These are phyloP conservation scores for Patella pellucida DNA, from an alignment of 2,888 invertebrate genomes.

Conservation along the genomic window DNA sequence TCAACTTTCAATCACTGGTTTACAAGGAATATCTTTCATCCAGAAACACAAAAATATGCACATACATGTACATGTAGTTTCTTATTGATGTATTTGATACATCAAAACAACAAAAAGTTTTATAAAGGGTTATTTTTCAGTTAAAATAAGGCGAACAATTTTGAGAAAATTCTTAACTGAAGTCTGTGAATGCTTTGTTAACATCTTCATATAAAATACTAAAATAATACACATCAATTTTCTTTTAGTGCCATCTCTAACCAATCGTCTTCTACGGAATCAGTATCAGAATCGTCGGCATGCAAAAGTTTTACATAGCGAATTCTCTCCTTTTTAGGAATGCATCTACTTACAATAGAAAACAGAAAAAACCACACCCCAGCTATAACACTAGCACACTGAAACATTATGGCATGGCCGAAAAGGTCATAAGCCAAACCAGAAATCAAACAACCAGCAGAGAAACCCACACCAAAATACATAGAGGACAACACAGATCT, in stretches of 20 bases:
- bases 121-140: no score
- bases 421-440: slow-evolving; percentile 59
- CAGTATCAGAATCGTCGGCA: slow-evolving; percentile 42
- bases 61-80: no score
- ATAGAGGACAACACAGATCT: slow-evolving; percentile 58
- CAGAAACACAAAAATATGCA: no score
- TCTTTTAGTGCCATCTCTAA: slow-evolving; percentile 63
- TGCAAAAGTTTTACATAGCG: slow-evolving; percentile 58
- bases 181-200: no score
- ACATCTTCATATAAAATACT: no score
- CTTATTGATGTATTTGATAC: no score
- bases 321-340: slow-evolving; percentile 52
- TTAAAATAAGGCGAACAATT: no score
- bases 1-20: no score
- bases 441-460: slow-evolving; percentile 56
- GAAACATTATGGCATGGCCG: slow-evolving; percentile 54
- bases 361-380: slow-evolving; percentile 56
- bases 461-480: slow-evolving; percentile 64
- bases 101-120: no score
- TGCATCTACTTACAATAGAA: slow-evolving; percentile 49
- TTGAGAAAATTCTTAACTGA: no score
- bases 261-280: slow-evolving; percentile 63
- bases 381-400: slow-evolving; percentile 51
- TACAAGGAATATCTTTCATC: no score
- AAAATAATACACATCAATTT: slow-evolving; percentile 15